Evolutionary conservation across 2,113 vertebrate species (phyloP).

Genomic region (Stigmatopora nigra): DNA sequence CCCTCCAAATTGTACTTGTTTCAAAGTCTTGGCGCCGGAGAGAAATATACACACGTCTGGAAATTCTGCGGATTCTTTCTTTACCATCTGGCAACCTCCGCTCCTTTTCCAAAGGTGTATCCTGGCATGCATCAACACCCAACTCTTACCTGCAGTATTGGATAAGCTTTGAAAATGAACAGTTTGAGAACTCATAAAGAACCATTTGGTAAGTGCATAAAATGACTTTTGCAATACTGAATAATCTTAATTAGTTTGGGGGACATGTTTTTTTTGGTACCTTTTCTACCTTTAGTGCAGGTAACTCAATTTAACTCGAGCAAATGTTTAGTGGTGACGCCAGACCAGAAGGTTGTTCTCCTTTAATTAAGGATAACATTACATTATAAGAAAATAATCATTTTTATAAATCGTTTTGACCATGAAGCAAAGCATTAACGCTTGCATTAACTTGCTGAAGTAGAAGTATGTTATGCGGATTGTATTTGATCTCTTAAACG

Average conservation of each 20-base stretch:
- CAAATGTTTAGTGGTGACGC: neutral
- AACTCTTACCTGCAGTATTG: neutral
- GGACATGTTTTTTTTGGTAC: neutral
- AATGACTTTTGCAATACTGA: neutral
- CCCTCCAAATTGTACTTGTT: no score
- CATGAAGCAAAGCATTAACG: no score
- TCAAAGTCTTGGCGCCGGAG: no score
- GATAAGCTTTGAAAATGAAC: conserved; percentile 51
- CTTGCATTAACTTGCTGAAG: no score
- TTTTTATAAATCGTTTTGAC: no score
- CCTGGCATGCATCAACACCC: neutral
- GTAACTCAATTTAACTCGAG: neutral
- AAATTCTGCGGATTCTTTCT: no score
- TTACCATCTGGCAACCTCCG: neutral
- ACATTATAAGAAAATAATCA: conserved; percentile 7
- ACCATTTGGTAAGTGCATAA: conserved; percentile 53
- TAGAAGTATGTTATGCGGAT: conserved; percentile 59
- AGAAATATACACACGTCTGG: no score
- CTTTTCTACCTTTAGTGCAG: neutral
- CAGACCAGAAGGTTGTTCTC: neutral
- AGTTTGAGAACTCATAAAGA: conserved; percentile 55
- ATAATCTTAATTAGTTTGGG: neutral
- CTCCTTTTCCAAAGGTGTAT: neutral
- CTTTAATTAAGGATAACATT: neutral
- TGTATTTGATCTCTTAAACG: conserved; percentile 69